Evolutionary conservation across 2,888 invertebrate genomes (phyloP), one percentile per base, ranked within the genome.

Genomic region (Amblyteles armatorius): DNA sequence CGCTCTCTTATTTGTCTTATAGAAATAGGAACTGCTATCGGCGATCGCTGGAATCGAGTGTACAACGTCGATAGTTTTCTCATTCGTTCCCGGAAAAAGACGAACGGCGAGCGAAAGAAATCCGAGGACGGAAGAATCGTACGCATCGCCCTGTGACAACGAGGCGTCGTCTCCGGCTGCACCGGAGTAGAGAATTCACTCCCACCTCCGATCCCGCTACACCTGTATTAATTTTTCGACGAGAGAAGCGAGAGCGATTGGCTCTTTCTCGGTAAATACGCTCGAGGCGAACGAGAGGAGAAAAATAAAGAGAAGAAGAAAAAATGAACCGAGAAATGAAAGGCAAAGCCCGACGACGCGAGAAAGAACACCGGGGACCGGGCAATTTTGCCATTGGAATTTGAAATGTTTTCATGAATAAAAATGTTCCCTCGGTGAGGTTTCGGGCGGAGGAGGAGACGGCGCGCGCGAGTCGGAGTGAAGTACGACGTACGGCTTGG

Each of bases 331-430:
- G 60, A 36, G 22, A 36, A 67, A 69, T 3, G 67, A 50, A 44
- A 76, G 57, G 16, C 13, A 57, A 36, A 57, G 50, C 40, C 26
- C 22, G 52, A 40, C 13, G 78, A 69, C 50, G 57, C 40, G 65
- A 50, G 74, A 13, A 36, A 50, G 79, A 74, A 63, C 50, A 57
- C 11, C 33, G 19, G 72, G 29, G 33, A n/a, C 22, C 67, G 68
- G 69, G 83, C 89, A 91, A 90, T 91, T 91, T 90, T 89, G 82
- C 88, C 84, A 87, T 91, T 82, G 89, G 91, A 92, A 91, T 92
- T 91, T 90, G 85, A 92, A 92, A 91, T 91, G 86, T 89, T 91
- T 91, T 91, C 90, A 91, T 91, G 92, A 92, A 92, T 92, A 92
- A 91, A 91, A 92, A 88, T 88, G 83, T 78, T 67, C 63, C 69